Conservation (phyloP, 1,140 invertebrate species). For the Lethocerus indicus region DNA sequence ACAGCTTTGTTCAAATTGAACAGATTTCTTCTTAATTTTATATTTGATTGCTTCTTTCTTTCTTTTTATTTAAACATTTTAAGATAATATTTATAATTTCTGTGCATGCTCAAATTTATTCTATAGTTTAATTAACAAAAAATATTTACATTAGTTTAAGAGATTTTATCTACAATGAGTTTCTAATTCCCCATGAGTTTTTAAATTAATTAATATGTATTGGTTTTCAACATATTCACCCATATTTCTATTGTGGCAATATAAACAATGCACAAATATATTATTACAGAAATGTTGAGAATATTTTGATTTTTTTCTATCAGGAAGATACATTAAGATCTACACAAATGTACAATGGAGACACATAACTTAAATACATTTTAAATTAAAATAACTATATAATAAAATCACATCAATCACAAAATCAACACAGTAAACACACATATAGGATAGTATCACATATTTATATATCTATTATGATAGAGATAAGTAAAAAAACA, state of each 20-base stretch:
- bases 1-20: too few relatives aligned
- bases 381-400: slow-evolving; percentile 15
- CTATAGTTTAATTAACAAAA: too few relatives aligned
- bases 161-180: too few relatives aligned
- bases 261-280: slow-evolving; percentile 18
- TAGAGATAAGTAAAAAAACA: slow-evolving; percentile 7
- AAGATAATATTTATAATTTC: too few relatives aligned
- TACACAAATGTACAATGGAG: slow-evolving; percentile 17
- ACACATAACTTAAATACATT: slow-evolving; percentile 13
- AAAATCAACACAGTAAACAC: slow-evolving; percentile 18
- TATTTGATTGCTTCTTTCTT: too few relatives aligned
- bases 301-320: slow-evolving; percentile 16
- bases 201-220: too few relatives aligned
- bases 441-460: slow-evolving; percentile 11
- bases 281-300: too few relatives aligned
- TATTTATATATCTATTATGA: slow-evolving; percentile 3
- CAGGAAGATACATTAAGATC: slow-evolving; percentile 16
- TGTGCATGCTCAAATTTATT: too few relatives aligned
- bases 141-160: too few relatives aligned
- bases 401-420: slow-evolving; percentile 15
- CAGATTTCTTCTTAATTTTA: too few relatives aligned
- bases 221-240: slow-evolving; percentile 4
- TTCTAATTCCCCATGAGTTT: too few relatives aligned
- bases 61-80: too few relatives aligned
- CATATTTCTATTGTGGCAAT: slow-evolving; percentile 3